A percentile compares a stretch with the other conserved stretches of the same genome.
These are phyloP conservation scores for Phallusia fumigata DNA, from an alignment of 23 tunicate species.

Conservation along the genomic window DNA sequence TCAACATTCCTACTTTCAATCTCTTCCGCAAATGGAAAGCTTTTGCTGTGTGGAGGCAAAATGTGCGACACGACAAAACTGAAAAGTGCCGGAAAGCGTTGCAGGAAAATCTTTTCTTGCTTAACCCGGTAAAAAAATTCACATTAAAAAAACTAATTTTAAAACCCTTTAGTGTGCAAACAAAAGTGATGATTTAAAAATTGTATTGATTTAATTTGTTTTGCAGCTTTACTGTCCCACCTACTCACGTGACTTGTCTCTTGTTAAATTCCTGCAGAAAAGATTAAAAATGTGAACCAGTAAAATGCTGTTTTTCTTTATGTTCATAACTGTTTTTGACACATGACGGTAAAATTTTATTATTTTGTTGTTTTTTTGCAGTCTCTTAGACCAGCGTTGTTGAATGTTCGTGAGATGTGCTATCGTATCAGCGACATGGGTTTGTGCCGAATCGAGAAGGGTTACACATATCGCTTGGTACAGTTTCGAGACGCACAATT, in stretches of 20 bases:
- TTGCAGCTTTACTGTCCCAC: no score
- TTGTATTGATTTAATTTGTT: no score
- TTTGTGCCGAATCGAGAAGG: constrained; percentile 90
- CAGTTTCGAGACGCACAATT: constrained; percentile 86
- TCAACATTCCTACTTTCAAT: constrained; percentile 72
- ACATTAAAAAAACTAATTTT: no score
- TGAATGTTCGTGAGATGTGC: constrained; percentile 97
- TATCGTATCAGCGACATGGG: constrained; percentile 98
- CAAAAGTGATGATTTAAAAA: no score
- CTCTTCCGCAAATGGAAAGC: constrained; percentile 91
- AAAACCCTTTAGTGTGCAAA: no score
- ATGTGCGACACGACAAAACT: constrained; percentile 74
- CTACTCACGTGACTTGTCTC: no score
- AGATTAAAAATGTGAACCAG: no score
- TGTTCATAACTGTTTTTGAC: no score
- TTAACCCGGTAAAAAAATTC: constrained; percentile 50
- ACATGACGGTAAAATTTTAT: no score
- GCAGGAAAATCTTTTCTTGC: constrained; percentile 77
- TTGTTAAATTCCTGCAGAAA: no score
- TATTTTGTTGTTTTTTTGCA: background rate
- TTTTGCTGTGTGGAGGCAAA: constrained; percentile 84
- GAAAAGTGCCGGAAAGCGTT: constrained; percentile 56
- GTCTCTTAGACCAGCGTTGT: constrained; percentile 90
- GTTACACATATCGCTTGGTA: constrained; percentile 77
- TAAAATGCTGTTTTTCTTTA: no score